Conservation (phyloP, 2,888 invertebrate species). For the Dynastes maya region DNA sequence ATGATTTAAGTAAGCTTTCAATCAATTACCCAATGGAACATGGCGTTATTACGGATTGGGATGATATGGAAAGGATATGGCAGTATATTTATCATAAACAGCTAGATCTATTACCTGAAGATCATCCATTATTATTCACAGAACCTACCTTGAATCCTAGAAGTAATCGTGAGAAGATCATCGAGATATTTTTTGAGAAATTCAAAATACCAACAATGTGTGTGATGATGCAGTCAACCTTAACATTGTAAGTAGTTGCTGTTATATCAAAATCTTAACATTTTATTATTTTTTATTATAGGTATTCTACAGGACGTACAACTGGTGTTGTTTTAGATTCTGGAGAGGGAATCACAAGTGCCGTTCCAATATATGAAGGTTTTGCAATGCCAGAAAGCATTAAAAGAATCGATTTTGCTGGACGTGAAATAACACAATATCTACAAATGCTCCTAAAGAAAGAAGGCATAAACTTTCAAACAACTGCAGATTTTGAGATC, state of each 20-base stretch:
- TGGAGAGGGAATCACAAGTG: constrained; percentile 49
- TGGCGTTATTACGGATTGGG: constrained; percentile 49
- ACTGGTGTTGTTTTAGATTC: constrained; percentile 49
- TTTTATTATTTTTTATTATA: constrained; percentile 12
- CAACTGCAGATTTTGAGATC: constrained; percentile 43
- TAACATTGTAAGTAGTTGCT: constrained; percentile 43
- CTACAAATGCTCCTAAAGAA: constrained; percentile 46
- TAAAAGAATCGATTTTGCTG: constrained; percentile 47
- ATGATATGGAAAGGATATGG: constrained; percentile 52
- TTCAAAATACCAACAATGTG: constrained; percentile 48
- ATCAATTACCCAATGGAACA: constrained; percentile 48
- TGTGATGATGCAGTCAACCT: constrained; percentile 45
- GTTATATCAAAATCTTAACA: background rate
- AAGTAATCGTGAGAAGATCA: constrained; percentile 42
- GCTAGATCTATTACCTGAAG: constrained; percentile 45
- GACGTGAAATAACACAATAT: constrained; percentile 50
- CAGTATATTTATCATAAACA: constrained; percentile 48
- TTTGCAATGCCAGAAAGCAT: constrained; percentile 47
- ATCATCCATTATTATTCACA: constrained; percentile 50
- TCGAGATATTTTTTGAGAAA: constrained; percentile 50
- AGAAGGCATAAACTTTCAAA: constrained; percentile 45
- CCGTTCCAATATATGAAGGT: constrained; percentile 49
- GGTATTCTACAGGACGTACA: constrained; percentile 49
- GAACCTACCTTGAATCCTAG: constrained; percentile 47
- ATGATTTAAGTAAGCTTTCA: constrained; percentile 48